Base-by-base conservation (phyloP, 2,797 vertebrate genomes). In the Dicrostonyx torquatus region DNA sequence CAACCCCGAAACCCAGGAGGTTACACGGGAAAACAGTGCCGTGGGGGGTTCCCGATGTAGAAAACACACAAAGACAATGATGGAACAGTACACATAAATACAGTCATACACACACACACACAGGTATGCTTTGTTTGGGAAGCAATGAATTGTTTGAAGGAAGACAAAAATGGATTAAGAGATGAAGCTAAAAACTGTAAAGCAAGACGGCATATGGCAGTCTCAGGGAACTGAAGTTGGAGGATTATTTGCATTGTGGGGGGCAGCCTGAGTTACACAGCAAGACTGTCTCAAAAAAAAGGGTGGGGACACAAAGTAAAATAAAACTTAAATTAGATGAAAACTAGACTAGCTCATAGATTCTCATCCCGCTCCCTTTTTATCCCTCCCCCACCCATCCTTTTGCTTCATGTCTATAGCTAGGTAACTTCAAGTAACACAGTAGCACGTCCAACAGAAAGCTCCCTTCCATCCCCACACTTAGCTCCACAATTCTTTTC, bases 351-450 rank as follows among this genome's bases (percentile, higher is more conserved):
- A 50, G 22, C 7, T 68, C 29, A 48, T 12, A 78, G 80, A 66
- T 55, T 82, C 68, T 90, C n/a, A 31, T 2, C 6, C 14, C 9
- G 24, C n/a, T 8, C 14, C 34, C 24, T 45, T 4, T 62, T 17
- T 45, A 34, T 55, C 76, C 37, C 31, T 60, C 22, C 6, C 17
- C 34, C 9, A 13, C 15, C 7, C 18, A 8, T 37, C 2, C 22
- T 5, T n/a, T 13, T 20, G 34, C 45, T 24, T 31, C 17, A 53
- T 85, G 11, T 3, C 60, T 14, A 8, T 80, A 70, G 8, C 50
- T 58, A 91, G 78, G 82, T 87, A 85, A 77, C 84, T 60, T 84
- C 82, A 85, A 87, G 18, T 12, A 84, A 76, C n/a, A 66, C 84
- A 66, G 15, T 53, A 53, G 22, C 17, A 13, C n/a, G 87, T 34